Percentiles rank a stretch among this genome's conserved stretches.
phyloP scores from a whole-genome alignment of 2,888 invertebrate species.

The Cephalotes varians region DNA sequence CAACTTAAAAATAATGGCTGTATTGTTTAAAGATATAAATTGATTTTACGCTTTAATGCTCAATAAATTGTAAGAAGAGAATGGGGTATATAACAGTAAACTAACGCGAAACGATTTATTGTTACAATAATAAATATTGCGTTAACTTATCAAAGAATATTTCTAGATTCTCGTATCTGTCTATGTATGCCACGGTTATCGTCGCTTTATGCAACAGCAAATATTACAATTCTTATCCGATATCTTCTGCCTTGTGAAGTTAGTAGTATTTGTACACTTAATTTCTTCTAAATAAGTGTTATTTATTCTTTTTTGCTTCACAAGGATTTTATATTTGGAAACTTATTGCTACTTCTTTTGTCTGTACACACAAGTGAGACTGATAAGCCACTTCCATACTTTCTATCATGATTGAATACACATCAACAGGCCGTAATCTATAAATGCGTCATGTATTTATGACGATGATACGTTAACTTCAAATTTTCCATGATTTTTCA shows the following conservation, averaged over 20 bases:
- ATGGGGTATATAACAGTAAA: neutral
- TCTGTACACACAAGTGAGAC: neutral
- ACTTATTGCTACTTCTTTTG: conserved; percentile 3
- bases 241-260: neutral
- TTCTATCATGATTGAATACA: conserved; percentile 14
- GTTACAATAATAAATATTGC: neutral
- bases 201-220: conserved; percentile 14
- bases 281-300: neutral
- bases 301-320: neutral
- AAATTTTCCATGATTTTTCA: conserved; percentile 6
- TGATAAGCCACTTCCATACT: conserved; percentile 11
- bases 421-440: neutral
- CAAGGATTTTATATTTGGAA: neutral
- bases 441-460: neutral
- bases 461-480: neutral
- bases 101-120: neutral
- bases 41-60: conserved; percentile 15
- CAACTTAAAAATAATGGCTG: conserved; percentile 13
- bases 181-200: neutral
- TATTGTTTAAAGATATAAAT: conserved; percentile 28
- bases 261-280: neutral
- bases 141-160: neutral
- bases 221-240: conserved; percentile 23
- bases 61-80: neutral
- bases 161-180: neutral